Evolutionary conservation across 2,888 invertebrate genomes (phyloP).

Genomic region (Graphium colonna): DNA sequence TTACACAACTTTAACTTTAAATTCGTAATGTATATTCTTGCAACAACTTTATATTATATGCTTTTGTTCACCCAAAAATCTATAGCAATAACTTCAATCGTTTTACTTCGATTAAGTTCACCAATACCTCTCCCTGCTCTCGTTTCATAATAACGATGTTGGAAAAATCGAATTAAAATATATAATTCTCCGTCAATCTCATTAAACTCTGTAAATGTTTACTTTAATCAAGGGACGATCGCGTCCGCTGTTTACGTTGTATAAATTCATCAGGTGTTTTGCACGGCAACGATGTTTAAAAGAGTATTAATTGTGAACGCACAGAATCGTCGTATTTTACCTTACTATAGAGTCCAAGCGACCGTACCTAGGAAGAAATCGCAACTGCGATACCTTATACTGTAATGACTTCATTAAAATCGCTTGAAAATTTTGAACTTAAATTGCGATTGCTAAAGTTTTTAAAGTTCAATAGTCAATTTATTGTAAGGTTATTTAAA

Average conservation of each 20-base stretch:
- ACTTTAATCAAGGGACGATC: not conserved
- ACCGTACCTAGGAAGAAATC: slow-evolving; percentile 5
- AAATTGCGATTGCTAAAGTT: too few species aligned
- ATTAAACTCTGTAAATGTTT: not conserved
- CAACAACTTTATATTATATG: too few species aligned
- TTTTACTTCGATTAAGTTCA: too few species aligned
- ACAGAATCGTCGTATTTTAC: slow-evolving; percentile 10
- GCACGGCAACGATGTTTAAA: slow-evolving; percentile 6
- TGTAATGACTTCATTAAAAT: slow-evolving; percentile 11
- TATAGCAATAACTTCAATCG: too few species aligned
- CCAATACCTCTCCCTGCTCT: too few species aligned
- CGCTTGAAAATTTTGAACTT: too few species aligned
- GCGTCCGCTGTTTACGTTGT: not conserved
- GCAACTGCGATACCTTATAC: slow-evolving; percentile 10
- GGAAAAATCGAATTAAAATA: not conserved
- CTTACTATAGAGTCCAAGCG: slow-evolving; percentile 13
- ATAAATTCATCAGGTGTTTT: not conserved
- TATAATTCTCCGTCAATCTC: not conserved
- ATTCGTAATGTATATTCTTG: too few species aligned
- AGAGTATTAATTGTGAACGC: slow-evolving; percentile 10
- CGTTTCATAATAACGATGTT: too few species aligned
- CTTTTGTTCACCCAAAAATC: too few species aligned
- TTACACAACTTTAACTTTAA: too few species aligned
- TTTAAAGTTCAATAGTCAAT: too few species aligned
- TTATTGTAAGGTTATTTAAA: too few species aligned